Evolutionary conservation across 92 coral and sea anemone genomes (phyloP), one percentile per base, ranked within the genome.

Genomic region (Desmophyllum pertusum): DNA sequence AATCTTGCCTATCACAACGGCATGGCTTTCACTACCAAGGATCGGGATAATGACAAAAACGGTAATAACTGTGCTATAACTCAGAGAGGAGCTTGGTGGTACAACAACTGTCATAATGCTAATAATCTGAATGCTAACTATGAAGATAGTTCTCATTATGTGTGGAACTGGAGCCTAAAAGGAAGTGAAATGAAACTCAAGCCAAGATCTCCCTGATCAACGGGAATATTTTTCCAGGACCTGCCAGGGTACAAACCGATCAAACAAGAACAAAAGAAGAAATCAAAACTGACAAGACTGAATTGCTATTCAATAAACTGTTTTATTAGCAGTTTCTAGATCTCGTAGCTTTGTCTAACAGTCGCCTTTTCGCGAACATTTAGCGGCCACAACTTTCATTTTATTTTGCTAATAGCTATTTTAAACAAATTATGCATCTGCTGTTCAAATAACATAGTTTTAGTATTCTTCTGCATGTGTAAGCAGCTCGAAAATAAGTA

Each of bases 111-210:
- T 41, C 40, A 41, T 31, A 0, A 6, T 25, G 39, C 78, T 2
- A 73, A n/a, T n/a, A n/a, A 27, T n/a, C 61, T 73, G 13, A 73
- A 73, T 35, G 0, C 62, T 13, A 73, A 73, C 46, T 46, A 43
- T 43, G 78, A 62, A 29, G 78, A 46, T 21, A 11, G 59, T 31
- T 3, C 0, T 17, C 46, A 73, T 11, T 1, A 11, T 7, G n/a
- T n/a, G n/a, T 45, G 59, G 78, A 0, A 0, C 9, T 42, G 59
- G 55, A 0, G 0, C 3, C 41, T 73, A 5, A 9, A 23, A 10
- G 61, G 57, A 25, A 73, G 78, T 31, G n/a, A 73, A 17, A 73
- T 73, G 61, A 73, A 73, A 73, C 59, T 73, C 30, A 73, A 73
- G 46, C 78, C 78, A 45, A 46, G 46, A 50, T 43, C 61, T 29